Evolutionary conservation across 2,797 vertebrate species (phyloP), one percentile per base, ranked within the genome.

Genomic region (Psittacula derbiana): DNA sequence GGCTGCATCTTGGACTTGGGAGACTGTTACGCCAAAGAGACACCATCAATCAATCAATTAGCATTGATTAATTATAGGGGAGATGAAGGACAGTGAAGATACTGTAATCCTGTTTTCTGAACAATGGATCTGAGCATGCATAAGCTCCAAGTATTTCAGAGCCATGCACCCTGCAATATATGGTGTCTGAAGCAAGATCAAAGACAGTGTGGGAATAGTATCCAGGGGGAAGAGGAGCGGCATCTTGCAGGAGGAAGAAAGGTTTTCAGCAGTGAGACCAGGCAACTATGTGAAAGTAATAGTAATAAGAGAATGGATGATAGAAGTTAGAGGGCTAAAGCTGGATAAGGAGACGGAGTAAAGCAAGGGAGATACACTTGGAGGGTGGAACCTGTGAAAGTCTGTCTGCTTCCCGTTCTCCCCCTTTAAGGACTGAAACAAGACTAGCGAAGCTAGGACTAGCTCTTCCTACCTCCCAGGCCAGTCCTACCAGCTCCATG

Each of bases 41-140:
- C 78, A 73, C 40, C 50, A 92, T 90, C 76, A 70, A 43, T 88
- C 92, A 94, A 66, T 88, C 87, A 83, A 75, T 79, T 79, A 95
- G 18, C 33, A 95, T 1, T 92, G 90, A 96, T 85, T 89, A 91
- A 95, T 90, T 87, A 95, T 60, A 93, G 52, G 36, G 38, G 86
- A 87, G 60, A 92, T 81, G 74, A 96, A 95, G 80, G 80, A 67
- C 44, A 74, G 64, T 2, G 2, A 92, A 76, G 67, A 83, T 86
- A 87, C 36, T 46, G 52, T 71, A 91, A 90, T 86, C 53, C 25
- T 58, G 28, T 67, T 89, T 94, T 87, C 80, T 85, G 78, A 95
- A 87, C 67, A 80, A 84, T 25, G 55, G 67, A 86, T 62, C 23
- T 55, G 80, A 84, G 38, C 23, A 53, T 8, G 16, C 30, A 10